Evolutionary conservation across 2,888 invertebrate species (phyloP).

Genomic region (Minunthozetes semirufus): DNA sequence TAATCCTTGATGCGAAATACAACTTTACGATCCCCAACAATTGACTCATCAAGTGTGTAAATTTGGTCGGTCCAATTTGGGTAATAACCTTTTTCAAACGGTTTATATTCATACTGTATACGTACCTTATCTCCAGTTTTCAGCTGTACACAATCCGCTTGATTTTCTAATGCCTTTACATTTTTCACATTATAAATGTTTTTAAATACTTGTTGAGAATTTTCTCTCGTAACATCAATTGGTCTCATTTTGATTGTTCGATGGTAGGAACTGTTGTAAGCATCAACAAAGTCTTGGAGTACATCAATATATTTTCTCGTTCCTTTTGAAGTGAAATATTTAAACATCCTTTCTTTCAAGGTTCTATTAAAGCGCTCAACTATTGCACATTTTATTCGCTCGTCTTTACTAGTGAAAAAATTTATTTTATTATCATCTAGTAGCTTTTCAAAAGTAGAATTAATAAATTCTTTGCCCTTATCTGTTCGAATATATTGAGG

Average conservation of each 20-base stretch:
- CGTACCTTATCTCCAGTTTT: slow-evolving; percentile 28
- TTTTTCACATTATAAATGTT: not conserved
- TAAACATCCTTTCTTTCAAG: slow-evolving; percentile 44
- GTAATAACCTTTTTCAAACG: slow-evolving; percentile 20
- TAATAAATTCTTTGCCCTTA: slow-evolving; percentile 30
- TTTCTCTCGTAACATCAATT: not conserved
- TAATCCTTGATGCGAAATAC: slow-evolving; percentile 2
- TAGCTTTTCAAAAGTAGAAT: slow-evolving; percentile 17
- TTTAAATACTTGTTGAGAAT: not conserved
- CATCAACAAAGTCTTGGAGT: not conserved
- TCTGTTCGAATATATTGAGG: slow-evolving; percentile 1
- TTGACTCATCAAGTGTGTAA: slow-evolving; percentile 14
- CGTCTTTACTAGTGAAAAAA: slow-evolving; percentile 43
- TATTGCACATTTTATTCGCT: slow-evolving; percentile 44
- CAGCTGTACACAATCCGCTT: not conserved
- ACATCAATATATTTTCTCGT: not conserved
- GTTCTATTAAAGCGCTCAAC: slow-evolving; percentile 45
- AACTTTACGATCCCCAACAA: not conserved
- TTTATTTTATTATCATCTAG: slow-evolving; percentile 38
- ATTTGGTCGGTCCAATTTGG: slow-evolving; percentile 18
- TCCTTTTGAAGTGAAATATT: slow-evolving; percentile 42
- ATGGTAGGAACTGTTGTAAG: not conserved
- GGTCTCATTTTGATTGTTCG: not conserved
- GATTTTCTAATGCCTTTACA: not conserved
- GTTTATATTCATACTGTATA: not conserved